A percentile compares a stretch with the other conserved stretches of the same genome.
phyloP scores from a whole-genome alignment of 2,888 invertebrate species.

The Phortica magna region DNA sequence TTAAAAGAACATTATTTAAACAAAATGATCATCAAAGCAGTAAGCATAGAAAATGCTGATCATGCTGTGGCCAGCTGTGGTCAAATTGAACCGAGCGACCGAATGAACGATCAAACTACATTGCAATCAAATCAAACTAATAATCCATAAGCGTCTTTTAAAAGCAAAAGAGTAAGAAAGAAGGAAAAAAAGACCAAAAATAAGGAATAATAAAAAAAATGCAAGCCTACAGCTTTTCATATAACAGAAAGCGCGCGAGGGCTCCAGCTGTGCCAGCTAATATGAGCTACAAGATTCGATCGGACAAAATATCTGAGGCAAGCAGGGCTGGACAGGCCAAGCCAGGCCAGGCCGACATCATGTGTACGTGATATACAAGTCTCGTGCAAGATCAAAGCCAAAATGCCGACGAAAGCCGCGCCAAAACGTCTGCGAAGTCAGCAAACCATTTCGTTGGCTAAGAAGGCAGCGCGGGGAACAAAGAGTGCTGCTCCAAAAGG shows the following conservation, averaged over 20 bases:
- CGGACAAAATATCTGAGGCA: slow-evolving; percentile 58
- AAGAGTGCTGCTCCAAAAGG: slow-evolving; percentile 42
- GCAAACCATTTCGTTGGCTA: background rate
- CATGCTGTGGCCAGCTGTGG: slow-evolving; percentile 50
- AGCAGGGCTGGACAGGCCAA: slow-evolving; percentile 22
- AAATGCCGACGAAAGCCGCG: slow-evolving; percentile 67
- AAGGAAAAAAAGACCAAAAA: background rate
- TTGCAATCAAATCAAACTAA: slow-evolving; percentile 73
- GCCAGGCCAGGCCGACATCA: slow-evolving; percentile 29
- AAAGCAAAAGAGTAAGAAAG: slow-evolving; percentile 10
- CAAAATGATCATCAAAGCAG: slow-evolving; percentile 34
- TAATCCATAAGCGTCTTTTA: slow-evolving; percentile 64
- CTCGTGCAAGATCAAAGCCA: slow-evolving; percentile 70
- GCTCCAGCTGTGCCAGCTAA: slow-evolving; percentile 75
- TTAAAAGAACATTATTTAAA: slow-evolving; percentile 33
- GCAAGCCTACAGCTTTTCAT: slow-evolving; percentile 21
- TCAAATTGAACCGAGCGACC: background rate
- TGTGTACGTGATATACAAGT: slow-evolving; percentile 53
- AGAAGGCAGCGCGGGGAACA: background rate
- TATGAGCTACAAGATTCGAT: slow-evolving; percentile 55
- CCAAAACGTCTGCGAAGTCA: slow-evolving; percentile 74
- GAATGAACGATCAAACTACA: slow-evolving; percentile 38
- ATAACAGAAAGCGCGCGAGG: slow-evolving; percentile 17
- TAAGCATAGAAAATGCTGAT: slow-evolving; percentile 57
- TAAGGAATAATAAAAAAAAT: background rate